Conservation (phyloP, 2,888 invertebrate genomes). For the Hypomecis atomaria region DNA sequence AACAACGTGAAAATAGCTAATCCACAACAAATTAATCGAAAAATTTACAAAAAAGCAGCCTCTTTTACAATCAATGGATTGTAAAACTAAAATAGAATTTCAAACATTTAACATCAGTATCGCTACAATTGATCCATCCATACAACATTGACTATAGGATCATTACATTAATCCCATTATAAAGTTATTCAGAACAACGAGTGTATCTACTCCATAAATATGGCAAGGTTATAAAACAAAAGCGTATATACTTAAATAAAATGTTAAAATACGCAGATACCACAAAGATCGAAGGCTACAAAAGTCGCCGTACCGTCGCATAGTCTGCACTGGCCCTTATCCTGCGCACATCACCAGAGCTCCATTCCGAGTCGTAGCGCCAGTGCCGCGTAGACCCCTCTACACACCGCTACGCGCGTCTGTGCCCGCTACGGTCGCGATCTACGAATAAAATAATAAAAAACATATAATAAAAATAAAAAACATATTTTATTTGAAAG, state of each 20-base stretch:
- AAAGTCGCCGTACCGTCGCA: constrained; percentile 32
- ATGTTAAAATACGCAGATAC: background rate
- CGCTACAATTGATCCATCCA: no score
- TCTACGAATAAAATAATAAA: constrained; percentile 37
- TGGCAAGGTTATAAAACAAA: background rate
- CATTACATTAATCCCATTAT: no score
- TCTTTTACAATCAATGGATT: no score
- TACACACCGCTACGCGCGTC: constrained; percentile 56
- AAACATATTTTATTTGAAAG: constrained; percentile 3
- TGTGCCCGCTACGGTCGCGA: constrained; percentile 53
- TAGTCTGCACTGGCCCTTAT: constrained; percentile 50
- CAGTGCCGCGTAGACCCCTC: constrained; percentile 65
- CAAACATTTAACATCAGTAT: no score
- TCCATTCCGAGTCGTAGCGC: constrained; percentile 49
- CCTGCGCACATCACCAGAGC: constrained; percentile 55
- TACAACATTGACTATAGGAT: no score
- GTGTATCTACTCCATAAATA: no score
- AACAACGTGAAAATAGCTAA: no score
- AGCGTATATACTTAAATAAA: background rate
- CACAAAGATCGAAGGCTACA: constrained; percentile 12
- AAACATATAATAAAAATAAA: constrained; percentile 3
- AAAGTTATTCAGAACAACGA: no score
- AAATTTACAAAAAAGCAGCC: no score
- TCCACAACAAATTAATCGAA: no score
- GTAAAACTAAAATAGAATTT: no score